Percentiles rank a stretch among this genome's conserved stretches.
These are phyloP conservation scores for Cavia aperea DNA, from an alignment of 2,113 vertebrate genomes.

Conservation along the genomic window DNA sequence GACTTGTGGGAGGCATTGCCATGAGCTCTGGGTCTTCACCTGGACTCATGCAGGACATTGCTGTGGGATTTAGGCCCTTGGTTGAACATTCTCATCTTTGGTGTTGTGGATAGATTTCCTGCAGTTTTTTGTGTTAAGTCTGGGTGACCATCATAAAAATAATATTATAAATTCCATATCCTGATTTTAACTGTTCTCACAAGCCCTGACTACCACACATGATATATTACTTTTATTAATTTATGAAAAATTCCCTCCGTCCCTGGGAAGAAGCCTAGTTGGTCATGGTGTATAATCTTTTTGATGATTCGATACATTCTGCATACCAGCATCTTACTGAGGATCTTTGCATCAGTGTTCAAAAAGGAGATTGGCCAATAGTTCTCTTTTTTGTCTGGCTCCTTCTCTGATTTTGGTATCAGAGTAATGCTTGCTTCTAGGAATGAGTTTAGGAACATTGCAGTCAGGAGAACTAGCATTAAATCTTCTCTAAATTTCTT, in stretches of 20 bases:
- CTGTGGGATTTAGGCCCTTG: too few relatives aligned
- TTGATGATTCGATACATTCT: neutral
- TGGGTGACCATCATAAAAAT: too few relatives aligned
- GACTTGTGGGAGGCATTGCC: too few relatives aligned
- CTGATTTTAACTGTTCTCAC: too few relatives aligned
- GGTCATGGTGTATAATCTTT: neutral
- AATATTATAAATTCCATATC: too few relatives aligned
- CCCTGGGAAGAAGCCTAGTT: neutral
- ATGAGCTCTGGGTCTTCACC: too few relatives aligned
- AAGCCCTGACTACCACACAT: too few relatives aligned
- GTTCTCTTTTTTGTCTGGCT: neutral
- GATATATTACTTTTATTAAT: neutral
- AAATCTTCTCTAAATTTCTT: neutral
- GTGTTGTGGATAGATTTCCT: too few relatives aligned
- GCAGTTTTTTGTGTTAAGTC: too few relatives aligned
- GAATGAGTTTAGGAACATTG: neutral
- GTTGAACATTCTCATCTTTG: too few relatives aligned
- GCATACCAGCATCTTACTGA: neutral
- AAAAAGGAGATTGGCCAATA: neutral
- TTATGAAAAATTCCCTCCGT: neutral
- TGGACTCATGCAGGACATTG: too few relatives aligned
- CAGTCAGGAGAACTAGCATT: neutral
- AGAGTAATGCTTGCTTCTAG: neutral
- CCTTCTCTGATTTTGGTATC: neutral
- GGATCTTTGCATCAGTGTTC: neutral